Conservation (phyloP, 2,888 invertebrate genomes). For the Bimastos eiseni region DNA sequence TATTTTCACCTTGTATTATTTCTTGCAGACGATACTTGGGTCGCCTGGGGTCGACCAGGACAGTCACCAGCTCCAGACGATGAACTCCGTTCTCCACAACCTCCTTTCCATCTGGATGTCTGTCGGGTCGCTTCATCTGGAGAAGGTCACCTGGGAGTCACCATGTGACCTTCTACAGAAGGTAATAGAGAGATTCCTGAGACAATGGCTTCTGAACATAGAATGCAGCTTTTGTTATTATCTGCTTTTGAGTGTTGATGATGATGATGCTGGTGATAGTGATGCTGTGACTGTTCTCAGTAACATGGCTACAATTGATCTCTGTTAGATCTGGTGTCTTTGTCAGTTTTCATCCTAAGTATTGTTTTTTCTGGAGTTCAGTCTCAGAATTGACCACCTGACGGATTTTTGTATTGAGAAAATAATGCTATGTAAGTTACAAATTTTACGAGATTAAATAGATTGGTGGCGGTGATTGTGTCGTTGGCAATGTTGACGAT, state of each 20-base stretch:
- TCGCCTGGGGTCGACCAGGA: slow-evolving; percentile 47
- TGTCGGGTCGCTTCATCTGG: slow-evolving; percentile 70
- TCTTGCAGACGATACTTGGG: slow-evolving; percentile 23
- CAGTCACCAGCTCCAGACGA: slow-evolving; percentile 50
- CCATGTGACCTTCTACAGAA: slow-evolving; percentile 73
- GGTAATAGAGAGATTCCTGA: slow-evolving; percentile 62
- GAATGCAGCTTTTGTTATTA: no score
- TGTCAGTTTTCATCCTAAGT: no score
- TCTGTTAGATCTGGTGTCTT: no score
- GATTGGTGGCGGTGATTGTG: no score
- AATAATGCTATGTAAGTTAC: no score
- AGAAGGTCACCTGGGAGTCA: slow-evolving; percentile 73
- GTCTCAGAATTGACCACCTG: no score
- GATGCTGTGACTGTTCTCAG: neutral
- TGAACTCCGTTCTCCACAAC: slow-evolving; percentile 54
- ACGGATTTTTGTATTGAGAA: no score
- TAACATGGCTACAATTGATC: no score
- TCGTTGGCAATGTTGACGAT: neutral
- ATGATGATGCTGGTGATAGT: neutral
- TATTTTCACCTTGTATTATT: neutral
- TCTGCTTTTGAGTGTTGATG: neutral
- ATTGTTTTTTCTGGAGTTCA: no score
- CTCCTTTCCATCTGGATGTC: slow-evolving; percentile 70
- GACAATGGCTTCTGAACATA: no score
- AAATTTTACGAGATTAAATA: no score